Evolutionary conservation across 2,113 vertebrate genomes (phyloP), one percentile per base, ranked within the genome.

Genomic region (Tylochromis polylepis): DNA sequence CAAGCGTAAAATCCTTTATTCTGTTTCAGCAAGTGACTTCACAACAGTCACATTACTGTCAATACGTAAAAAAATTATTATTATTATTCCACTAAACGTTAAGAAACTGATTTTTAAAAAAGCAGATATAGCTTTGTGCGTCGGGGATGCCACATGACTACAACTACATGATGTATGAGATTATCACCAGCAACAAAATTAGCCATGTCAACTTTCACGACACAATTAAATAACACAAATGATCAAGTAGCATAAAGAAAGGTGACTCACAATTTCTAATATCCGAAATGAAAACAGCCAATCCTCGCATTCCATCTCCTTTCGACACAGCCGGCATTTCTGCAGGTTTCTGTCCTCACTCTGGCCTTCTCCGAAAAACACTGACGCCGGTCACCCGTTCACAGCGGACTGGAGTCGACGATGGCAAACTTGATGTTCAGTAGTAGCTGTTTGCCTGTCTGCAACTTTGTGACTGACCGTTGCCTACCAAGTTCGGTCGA

Each of bases 291-390:
- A 98, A 98, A 70, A 98, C 97, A 6, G 98, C 97, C 94, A 98
- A 96, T 95, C 98, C 98, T 84, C 98, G 97, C 98, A 98, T 98
- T 90, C 98, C 98, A 85, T 98, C 97, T 95, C 97, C 98, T 93
- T 98, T 98, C 94, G 97, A 98, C 93, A 98, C 98, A 88, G 97
- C 98, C 96, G 98, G 98, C 98, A 98, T 98, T 81, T 96, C 96
- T 88, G 95, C 95, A 85, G 92, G 24, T 87, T 82, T 89, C 36
- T 81, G 85, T 94, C 80, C 78, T 91, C 90, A 86, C 80, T 91
- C 82, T 85, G 94, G 88, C 88, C 93, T 95, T 88, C 85, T 83
- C 79, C 60, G 84, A 82, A 67, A 62, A 91, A 8, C 86, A 55
- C 91, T 84, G 79, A 84, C 88, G 90, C 83, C 83, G 93, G 62